These are phyloP conservation scores for Terebella lapidaria DNA, from an alignment of 2,888 invertebrate genomes.

Conservation along the genomic window DNA sequence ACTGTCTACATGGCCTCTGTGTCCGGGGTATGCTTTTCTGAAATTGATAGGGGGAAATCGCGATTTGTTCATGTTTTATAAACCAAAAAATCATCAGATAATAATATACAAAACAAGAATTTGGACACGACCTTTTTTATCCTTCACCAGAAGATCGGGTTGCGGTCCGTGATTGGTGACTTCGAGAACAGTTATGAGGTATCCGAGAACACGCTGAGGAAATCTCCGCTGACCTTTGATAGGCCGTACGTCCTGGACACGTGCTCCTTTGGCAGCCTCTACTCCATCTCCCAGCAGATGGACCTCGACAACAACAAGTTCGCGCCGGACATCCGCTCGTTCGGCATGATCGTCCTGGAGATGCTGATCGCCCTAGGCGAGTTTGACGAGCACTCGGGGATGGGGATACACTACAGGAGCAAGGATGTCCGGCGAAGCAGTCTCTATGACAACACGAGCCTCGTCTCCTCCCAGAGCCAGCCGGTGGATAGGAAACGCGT, in stretches of 20 bases:
- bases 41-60: too few species aligned
- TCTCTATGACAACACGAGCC: not conserved
- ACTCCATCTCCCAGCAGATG: not conserved
- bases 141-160: slow-evolving; percentile 18
- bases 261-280: not conserved
- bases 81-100: not conserved
- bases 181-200: slow-evolving; percentile 17
- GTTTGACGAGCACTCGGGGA: slow-evolving; percentile 1
- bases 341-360: slow-evolving; percentile 14
- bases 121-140: too few species aligned
- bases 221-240: not conserved
- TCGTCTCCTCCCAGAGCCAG: not conserved
- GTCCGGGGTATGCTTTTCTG: slow-evolving; percentile 11
- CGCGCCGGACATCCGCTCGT: slow-evolving; percentile 15
- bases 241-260: not conserved
- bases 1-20: slow-evolving; percentile 17
- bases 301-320: slow-evolving; percentile 7
- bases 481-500: not conserved
- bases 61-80: too few species aligned
- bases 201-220: not conserved
- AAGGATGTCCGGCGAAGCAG: not conserved
- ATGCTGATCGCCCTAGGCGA: slow-evolving; percentile 14
- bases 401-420: not conserved
- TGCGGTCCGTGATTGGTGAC: slow-evolving; percentile 16
- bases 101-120: too few species aligned